Evolutionary conservation across 2,888 invertebrate genomes (phyloP), one percentile per base, ranked within the genome.

Genomic region (Leucozona laternaria): DNA sequence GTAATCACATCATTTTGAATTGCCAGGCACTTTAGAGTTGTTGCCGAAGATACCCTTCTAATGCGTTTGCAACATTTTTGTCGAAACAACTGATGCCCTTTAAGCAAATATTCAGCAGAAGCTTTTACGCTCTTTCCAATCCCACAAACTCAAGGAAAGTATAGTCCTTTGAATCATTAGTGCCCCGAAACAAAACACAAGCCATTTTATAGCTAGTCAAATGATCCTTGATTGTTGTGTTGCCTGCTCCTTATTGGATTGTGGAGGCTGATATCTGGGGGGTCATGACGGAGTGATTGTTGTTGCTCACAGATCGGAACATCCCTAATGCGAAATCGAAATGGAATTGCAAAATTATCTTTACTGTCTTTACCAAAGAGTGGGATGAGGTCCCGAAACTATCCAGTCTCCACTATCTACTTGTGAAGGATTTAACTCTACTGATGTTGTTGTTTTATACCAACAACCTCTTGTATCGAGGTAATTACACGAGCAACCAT

Each of bases 1-100:
- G 70, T 86, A 79, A 86, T 86, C 86, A 82, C 82, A 82, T 86
- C 64, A 75, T 86, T 86, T 81, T 82, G 86, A 81, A 86, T 82
- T 78, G 55, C 73, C 57, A 64, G 50, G 71, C 62, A 71, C 77
- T 45, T 84, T 71, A 34, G 78, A 55, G 20, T 72, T 60, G 28
- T 62, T 31, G 60, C 13, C 31, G 37, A 57, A 84, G 64, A 66
- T 45, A 60, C 7, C 34, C 73, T 70, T 40, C 76, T 78, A 75
- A 73, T 86, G 57, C 73, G 75, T 79, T 71, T 66, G 70, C 78
- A 75, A 82, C 79, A 82, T 81, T 80, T 81, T 57, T 28, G 28
- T 64, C 60, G 62, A 62, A 72, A 64, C 57, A 72, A 60, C 75
- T 58, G 50, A 25, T 53, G 15, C 13, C 17, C 34, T 28, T 31